Base-by-base conservation (phyloP, 2,113 vertebrate species). In the Thymallus thymallus region DNA sequence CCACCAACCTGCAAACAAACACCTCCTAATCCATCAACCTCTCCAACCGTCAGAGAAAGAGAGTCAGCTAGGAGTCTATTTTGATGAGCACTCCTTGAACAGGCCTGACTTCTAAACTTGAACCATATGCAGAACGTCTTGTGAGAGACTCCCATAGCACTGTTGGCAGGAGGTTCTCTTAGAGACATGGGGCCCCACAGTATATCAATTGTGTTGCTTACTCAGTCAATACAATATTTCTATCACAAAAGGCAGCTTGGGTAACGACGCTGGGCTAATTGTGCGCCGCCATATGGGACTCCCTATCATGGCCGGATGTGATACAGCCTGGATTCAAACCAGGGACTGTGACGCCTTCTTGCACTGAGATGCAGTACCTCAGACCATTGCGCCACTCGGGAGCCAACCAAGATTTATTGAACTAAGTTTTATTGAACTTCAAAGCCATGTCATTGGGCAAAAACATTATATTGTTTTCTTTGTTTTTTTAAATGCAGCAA, bases 41-140 rank as follows among this genome's bases (percentile, higher is more conserved):
- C 35, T 41, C 9, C 70, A 55, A 55, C 16, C 1, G 5, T 20
- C 51, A 55, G 18, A 55, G 51, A 55, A 3, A 48, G 51, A 55
- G 51, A 55, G 51, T 14, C 20, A 4, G 51, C 14, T 14, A 55
- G 18, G 67, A 78, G 85, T 87, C 87, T 76, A 71, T 86, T 88
- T 81, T 76, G 73, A 87, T 32, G 75, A 62, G 71, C 80, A 69
- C 81, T 85, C 71, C 76, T 84, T 71, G 68, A 76, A 4, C 4
- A 60, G 29, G 60, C 65, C 56, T 13, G 20, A 72, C 66, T 72
- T 55, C 70, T 83, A 84, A 84, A 81, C 76, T 65, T 80, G 77
- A 89, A 84, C 72, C 82, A 72, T 74, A 78, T 74, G 80, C 71
- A 70, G 76, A 72, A 77, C 24, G 7, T 58, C 72, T 77, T 73